phyloP scores from a whole-genome alignment of 2,797 vertebrate genomes.

The Miichthys miiuy region DNA sequence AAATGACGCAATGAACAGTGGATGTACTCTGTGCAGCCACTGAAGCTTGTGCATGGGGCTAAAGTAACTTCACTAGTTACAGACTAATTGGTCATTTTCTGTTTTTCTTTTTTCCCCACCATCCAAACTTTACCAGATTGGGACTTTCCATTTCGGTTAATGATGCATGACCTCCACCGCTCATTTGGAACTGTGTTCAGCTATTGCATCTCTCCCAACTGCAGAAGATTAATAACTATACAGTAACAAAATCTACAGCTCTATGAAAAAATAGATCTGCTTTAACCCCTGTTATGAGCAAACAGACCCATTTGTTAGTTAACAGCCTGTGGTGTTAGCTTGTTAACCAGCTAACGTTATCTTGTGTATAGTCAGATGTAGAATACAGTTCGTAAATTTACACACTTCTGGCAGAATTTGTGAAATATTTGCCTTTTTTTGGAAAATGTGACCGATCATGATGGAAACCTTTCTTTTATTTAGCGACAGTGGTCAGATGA shows the following conservation, averaged over 20 bases:
- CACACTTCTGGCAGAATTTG: no score
- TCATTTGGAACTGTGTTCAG: constrained; percentile 25
- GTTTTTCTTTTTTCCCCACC: constrained; percentile 5
- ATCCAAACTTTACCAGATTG: constrained; percentile 32
- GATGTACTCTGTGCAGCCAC: background rate
- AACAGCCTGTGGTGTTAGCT: background rate
- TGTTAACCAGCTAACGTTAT: background rate
- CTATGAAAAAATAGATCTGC: background rate
- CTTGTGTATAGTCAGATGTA: background rate
- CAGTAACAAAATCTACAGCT: constrained; percentile 11
- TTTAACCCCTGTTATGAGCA: constrained; percentile 11
- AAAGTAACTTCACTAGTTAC: constrained; percentile 9
- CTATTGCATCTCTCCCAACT: constrained; percentile 29
- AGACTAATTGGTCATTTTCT: constrained; percentile 40
- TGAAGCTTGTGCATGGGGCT: background rate
- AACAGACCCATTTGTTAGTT: background rate
- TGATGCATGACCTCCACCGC: constrained; percentile 33
- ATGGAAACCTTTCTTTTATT: no score
- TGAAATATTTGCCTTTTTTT: no score
- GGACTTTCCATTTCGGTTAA: constrained; percentile 37
- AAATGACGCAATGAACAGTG: background rate
- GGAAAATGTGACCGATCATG: no score
- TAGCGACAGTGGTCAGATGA: no score
- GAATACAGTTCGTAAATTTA: no score
- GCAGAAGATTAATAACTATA: constrained; percentile 15